Evolutionary conservation across 1,140 invertebrate species (phyloP).

Genomic region (Philopotamus ludificatus): DNA sequence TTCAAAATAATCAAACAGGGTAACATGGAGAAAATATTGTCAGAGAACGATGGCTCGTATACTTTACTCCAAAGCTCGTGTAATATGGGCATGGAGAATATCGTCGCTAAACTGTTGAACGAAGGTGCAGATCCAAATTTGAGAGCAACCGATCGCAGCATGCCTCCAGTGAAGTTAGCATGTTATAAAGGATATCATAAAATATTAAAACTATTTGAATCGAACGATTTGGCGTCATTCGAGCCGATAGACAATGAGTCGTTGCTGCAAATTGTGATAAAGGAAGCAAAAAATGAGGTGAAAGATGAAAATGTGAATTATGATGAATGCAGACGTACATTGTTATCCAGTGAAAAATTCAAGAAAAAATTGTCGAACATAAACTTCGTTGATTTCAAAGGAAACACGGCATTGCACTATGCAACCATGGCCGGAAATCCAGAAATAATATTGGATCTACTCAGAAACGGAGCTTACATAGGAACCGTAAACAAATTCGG

Average conservation of each 20-base stretch:
- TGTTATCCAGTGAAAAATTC: conserved; percentile 55
- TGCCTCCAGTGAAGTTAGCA: conserved; percentile 59
- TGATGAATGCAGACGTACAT: conserved; percentile 58
- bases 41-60: conserved; percentile 55
- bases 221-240: conserved; percentile 53
- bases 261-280: conserved; percentile 59
- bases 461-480: conserved; percentile 69
- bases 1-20: conserved; percentile 55
- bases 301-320: conserved; percentile 50
- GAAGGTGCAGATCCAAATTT: conserved; percentile 57
- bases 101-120: conserved; percentile 58
- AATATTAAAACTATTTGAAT: conserved; percentile 61
- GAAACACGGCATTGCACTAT: conserved; percentile 80
- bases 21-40: conserved; percentile 45
- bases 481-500: conserved; percentile 65
- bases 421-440: conserved; percentile 67
- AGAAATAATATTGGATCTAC: conserved; percentile 60
- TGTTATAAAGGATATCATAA: conserved; percentile 60
- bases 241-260: conserved; percentile 53
- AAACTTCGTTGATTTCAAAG: conserved; percentile 67
- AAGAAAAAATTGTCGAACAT: conserved; percentile 57
- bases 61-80: conserved; percentile 62
- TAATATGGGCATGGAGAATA: conserved; percentile 59
- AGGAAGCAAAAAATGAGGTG: conserved; percentile 49
- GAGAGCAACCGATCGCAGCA: conserved; percentile 48